A percentile compares a stretch with the other conserved stretches of the same genome.
phyloP scores from a whole-genome alignment of 92 coral and sea anemone species.

The Epizoanthus ramosus region DNA sequence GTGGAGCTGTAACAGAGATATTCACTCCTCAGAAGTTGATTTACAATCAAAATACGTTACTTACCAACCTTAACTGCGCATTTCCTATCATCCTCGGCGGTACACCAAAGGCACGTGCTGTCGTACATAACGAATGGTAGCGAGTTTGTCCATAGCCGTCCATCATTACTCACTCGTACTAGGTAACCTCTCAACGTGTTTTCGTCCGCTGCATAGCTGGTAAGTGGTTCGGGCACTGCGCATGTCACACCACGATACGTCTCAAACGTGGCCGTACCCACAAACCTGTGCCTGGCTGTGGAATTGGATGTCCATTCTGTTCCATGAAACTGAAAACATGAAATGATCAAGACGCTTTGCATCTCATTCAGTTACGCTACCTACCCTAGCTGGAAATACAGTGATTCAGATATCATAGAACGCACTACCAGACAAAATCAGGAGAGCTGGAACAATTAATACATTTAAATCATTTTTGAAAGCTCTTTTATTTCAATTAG shows the following conservation, averaged over 20 bases:
- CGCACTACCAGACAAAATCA: too few species aligned
- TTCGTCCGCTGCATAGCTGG: constrained; percentile 32
- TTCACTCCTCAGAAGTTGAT: not conserved
- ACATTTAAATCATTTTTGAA: too few species aligned
- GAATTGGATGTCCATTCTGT: constrained; percentile 24
- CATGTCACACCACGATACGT: constrained; percentile 89
- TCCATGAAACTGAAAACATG: constrained; percentile 23
- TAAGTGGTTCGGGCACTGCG: constrained; percentile 62
- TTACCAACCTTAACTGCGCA: constrained; percentile 92
- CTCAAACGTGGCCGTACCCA: constrained; percentile 76
- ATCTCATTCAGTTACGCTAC: too few species aligned
- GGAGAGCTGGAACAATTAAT: too few species aligned
- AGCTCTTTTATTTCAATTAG: too few species aligned
- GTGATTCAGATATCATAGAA: too few species aligned
- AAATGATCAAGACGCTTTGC: not conserved
- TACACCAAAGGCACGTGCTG: constrained; percentile 77
- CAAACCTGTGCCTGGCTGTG: constrained; percentile 52
- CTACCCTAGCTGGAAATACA: too few species aligned
- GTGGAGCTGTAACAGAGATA: too few species aligned
- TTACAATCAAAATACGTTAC: constrained; percentile 40
- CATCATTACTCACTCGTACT: constrained; percentile 87
- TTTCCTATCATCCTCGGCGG: constrained; percentile 27
- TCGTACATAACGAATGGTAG: constrained; percentile 61
- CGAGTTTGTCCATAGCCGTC: constrained; percentile 82
- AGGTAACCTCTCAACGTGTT: constrained; percentile 63